These are phyloP conservation scores for Ammodytes marinus DNA, from an alignment of 2,113 vertebrate genomes.

Conservation along the genomic window DNA sequence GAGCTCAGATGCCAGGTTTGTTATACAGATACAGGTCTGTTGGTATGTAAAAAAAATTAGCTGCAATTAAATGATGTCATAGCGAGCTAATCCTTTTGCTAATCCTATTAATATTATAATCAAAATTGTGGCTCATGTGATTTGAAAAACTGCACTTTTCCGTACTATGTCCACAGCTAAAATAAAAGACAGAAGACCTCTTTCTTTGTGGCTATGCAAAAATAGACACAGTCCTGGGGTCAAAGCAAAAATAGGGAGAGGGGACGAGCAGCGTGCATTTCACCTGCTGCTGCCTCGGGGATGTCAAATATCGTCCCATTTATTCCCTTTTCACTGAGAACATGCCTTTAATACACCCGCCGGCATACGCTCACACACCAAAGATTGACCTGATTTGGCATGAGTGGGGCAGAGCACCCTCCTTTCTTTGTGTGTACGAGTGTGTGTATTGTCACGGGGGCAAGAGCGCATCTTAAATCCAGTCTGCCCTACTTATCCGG, in stretches of 20 bases:
- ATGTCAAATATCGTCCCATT: slow-evolving; percentile 58
- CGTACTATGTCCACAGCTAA: not conserved
- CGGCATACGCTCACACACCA: slow-evolving; percentile 40
- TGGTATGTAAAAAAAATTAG: too few species aligned
- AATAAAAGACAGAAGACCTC: slow-evolving; percentile 1
- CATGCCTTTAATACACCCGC: slow-evolving; percentile 57
- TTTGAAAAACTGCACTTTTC: not conserved
- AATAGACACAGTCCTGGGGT: slow-evolving; percentile 28
- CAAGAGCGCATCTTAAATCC: slow-evolving; percentile 75
- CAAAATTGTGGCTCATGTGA: not conserved
- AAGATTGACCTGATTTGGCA: slow-evolving; percentile 68
- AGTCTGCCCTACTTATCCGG: slow-evolving; percentile 74
- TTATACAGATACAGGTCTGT: too few species aligned
- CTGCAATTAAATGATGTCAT: too few species aligned
- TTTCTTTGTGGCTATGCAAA: slow-evolving; percentile 5
- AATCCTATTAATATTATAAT: not conserved
- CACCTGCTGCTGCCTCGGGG: slow-evolving; percentile 62
- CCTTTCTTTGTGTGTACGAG: slow-evolving; percentile 22
- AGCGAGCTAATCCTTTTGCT: too few species aligned
- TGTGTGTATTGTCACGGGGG: slow-evolving; percentile 58
- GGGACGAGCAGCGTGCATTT: slow-evolving; percentile 49
- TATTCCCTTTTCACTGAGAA: slow-evolving; percentile 64
- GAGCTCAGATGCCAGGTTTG: too few species aligned
- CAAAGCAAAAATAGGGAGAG: not conserved
- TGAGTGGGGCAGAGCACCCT: slow-evolving; percentile 17